A percentile compares a stretch with the other conserved stretches of the same genome.
phyloP scores from a whole-genome alignment of 2,797 vertebrate species.

The Cercopithecus hamlyni region DNA sequence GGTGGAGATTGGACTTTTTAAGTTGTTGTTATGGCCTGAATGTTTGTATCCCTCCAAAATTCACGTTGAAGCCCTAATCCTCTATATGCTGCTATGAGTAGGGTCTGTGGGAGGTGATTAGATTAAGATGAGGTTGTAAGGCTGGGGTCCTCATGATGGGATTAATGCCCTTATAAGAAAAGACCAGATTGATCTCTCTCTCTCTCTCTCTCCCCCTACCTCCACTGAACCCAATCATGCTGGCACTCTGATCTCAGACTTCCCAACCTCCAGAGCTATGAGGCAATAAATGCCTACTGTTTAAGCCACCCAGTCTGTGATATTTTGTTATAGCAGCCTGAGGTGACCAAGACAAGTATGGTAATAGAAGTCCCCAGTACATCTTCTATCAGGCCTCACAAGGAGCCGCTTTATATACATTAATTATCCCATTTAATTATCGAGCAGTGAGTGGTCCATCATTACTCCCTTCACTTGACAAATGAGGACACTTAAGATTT shows the following conservation, averaged over 20 bases:
- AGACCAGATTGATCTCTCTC: not conserved
- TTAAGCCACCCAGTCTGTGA: not conserved
- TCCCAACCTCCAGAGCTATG: not conserved
- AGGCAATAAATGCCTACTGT: not conserved
- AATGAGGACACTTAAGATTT: not conserved
- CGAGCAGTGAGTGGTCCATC: not conserved
- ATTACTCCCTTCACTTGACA: not conserved
- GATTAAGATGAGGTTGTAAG: not conserved
- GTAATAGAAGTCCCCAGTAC: not conserved
- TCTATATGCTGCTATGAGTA: not conserved
- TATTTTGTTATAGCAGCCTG: not conserved
- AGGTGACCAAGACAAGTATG: not conserved
- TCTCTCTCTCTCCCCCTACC: not conserved
- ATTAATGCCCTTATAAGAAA: not conserved
- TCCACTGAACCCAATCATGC: not conserved
- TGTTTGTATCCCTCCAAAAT: not conserved
- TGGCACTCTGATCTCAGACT: not conserved
- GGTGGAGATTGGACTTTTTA: not conserved
- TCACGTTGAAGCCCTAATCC: not conserved
- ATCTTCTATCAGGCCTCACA: not conserved
- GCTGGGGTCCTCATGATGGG: not conserved
- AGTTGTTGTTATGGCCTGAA: not conserved
- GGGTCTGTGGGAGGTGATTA: too few relatives aligned
- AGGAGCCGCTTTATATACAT: fast-evolving
- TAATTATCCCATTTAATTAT: not conserved